These are phyloP conservation scores for Scomber scombrus DNA, from an alignment of 2,113 vertebrate genomes.

Conservation along the genomic window DNA sequence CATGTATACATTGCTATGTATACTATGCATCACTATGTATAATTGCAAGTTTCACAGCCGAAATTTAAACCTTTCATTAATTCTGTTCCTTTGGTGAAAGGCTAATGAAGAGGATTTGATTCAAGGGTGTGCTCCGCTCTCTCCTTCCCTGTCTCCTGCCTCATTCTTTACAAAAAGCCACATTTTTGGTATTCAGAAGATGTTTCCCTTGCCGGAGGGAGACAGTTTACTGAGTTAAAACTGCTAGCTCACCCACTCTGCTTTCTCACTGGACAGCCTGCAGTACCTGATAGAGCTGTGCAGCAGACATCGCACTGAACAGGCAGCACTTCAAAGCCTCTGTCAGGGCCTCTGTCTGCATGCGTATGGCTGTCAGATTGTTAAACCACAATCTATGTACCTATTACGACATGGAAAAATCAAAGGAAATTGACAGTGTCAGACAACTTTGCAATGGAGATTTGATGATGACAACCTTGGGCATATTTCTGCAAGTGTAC, in stretches of 20 bases:
- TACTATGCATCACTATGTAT: background rate
- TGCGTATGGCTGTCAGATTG: background rate
- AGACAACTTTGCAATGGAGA: background rate
- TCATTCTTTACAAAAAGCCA: conserved; percentile 47
- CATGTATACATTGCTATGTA: no score
- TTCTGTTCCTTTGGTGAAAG: background rate
- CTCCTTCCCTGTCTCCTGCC: background rate
- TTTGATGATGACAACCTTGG: background rate
- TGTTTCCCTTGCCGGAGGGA: conserved; percentile 70
- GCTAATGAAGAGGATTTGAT: conserved; percentile 2
- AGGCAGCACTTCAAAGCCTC: conserved; percentile 57
- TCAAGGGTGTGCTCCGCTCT: background rate
- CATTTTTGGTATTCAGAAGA: conserved; percentile 74
- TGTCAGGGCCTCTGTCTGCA: conserved; percentile 19
- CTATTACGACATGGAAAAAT: no score
- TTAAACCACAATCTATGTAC: background rate
- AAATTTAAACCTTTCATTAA: background rate
- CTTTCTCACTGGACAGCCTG: conserved; percentile 30
- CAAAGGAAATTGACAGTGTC: background rate
- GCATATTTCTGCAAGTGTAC: no score
- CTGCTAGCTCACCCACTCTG: conserved; percentile 46
- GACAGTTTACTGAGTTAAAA: conserved; percentile 72
- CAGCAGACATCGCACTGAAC: conserved; percentile 9
- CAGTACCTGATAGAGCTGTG: conserved; percentile 59
- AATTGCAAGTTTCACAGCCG: background rate